These are phyloP conservation scores for Sisor rabdophorus DNA, from an alignment of 2,113 vertebrate species.

Conservation along the genomic window DNA sequence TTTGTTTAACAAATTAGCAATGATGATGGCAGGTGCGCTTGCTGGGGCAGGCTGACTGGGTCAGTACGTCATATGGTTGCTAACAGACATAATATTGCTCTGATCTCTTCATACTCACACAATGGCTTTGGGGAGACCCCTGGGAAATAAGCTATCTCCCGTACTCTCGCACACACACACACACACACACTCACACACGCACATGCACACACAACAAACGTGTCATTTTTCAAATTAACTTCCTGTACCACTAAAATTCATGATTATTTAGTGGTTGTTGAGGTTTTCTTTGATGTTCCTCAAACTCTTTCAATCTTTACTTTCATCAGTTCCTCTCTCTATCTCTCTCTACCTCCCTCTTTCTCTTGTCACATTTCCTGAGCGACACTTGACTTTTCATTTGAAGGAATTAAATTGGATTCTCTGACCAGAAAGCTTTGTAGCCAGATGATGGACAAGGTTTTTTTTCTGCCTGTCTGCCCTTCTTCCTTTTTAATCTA, in stretches of 20 bases:
- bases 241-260: constrained; percentile 73
- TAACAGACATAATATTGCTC: constrained; percentile 77
- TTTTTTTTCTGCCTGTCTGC: constrained; percentile 73
- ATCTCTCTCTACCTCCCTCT: constrained; percentile 44
- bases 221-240: constrained; percentile 77
- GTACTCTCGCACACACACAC: constrained; percentile 56
- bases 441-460: constrained; percentile 65
- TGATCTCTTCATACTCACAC: constrained; percentile 78
- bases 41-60: constrained; percentile 54
- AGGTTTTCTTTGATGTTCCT: constrained; percentile 49
- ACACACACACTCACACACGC: constrained; percentile 17
- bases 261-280: constrained; percentile 72
- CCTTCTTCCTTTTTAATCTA: constrained; percentile 74
- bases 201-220: constrained; percentile 38
- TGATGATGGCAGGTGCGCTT: constrained; percentile 73
- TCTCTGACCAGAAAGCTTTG: constrained; percentile 67
- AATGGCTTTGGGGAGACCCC: constrained; percentile 73
- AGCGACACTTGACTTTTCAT: constrained; percentile 70
- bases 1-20: constrained; percentile 78
- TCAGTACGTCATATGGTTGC: constrained; percentile 74
- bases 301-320: constrained; percentile 7
- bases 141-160: constrained; percentile 75
- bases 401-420: constrained; percentile 74
- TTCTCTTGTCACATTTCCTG: constrained; percentile 63
- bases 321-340: constrained; percentile 38